These are phyloP conservation scores for Tridacna crocea DNA, from an alignment of 2,888 invertebrate species.

Conservation along the genomic window DNA sequence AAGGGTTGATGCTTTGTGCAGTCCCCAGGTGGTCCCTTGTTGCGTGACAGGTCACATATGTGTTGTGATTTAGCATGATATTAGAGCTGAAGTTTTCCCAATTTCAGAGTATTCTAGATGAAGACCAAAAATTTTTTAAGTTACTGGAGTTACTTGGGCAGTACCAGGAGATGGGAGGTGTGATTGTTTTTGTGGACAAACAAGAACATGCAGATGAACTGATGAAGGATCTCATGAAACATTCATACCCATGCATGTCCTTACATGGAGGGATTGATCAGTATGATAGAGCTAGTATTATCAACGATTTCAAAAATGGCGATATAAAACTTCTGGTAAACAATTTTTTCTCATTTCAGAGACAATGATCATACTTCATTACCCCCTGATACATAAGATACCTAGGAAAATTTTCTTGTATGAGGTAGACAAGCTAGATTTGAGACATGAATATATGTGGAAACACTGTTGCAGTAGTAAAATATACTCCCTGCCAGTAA, in stretches of 20 bases:
- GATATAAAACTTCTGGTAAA: slow-evolving; percentile 92
- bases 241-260: slow-evolving; percentile 98
- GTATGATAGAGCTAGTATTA: slow-evolving; percentile 99
- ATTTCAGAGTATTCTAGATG: slow-evolving; percentile 90
- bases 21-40: too few species aligned
- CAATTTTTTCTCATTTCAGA: slow-evolving; percentile 21
- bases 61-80: too few species aligned
- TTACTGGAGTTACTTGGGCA: slow-evolving; percentile 97
- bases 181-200: slow-evolving; percentile 98
- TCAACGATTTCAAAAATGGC: slow-evolving; percentile 98
- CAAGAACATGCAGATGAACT: slow-evolving; percentile 97
- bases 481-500: too few species aligned
- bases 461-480: too few species aligned
- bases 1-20: too few species aligned
- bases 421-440: too few species aligned
- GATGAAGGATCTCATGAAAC: slow-evolving; percentile 96
- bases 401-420: too few species aligned
- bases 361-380: neutral
- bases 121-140: slow-evolving; percentile 99
- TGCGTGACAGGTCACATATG: too few species aligned
- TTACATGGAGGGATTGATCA: slow-evolving; percentile 99
- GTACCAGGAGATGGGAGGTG: slow-evolving; percentile 96
- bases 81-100: too few species aligned
- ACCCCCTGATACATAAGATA: too few species aligned
- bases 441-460: too few species aligned